These are phyloP conservation scores for Trididemnum clinides DNA, from an alignment of 23 tunicate genomes.

Conservation along the genomic window DNA sequence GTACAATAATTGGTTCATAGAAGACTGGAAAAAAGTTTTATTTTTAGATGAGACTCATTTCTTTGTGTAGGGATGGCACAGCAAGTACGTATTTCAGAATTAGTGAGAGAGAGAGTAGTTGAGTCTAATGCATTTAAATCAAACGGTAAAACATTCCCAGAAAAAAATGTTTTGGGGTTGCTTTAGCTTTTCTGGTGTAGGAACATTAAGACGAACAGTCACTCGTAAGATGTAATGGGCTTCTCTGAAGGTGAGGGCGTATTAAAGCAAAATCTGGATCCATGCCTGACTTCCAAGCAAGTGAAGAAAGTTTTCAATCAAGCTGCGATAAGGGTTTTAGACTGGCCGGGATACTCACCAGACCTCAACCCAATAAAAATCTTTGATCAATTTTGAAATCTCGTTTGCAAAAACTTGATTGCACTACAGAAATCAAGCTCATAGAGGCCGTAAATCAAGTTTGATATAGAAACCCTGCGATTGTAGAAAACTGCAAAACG, in stretches of 20 bases:
- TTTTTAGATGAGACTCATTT: conserved; percentile 35
- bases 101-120: neutral
- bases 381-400: conserved; percentile 7
- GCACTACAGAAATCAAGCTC: conserved; percentile 31
- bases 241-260: conserved; percentile 14
- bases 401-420: conserved; percentile 29
- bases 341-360: too few species aligned
- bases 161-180: conserved; percentile 43
- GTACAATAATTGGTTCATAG: conserved; percentile 5
- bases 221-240: neutral
- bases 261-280: conserved; percentile 25
- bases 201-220: neutral
- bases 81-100: neutral
- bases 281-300: conserved; percentile 1
- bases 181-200: conserved; percentile 25
- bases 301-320: too few species aligned
- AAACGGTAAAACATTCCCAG: neutral
- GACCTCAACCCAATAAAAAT: neutral
- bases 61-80: too few species aligned
- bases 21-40: conserved; percentile 37
- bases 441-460: conserved; percentile 34
- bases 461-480: conserved; percentile 22
- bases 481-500: conserved; percentile 11
- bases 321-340: too few species aligned
- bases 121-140: neutral